Evolutionary conservation across 2,797 vertebrate genomes (phyloP).

Genomic region (Lithobates sylvaticus): DNA sequence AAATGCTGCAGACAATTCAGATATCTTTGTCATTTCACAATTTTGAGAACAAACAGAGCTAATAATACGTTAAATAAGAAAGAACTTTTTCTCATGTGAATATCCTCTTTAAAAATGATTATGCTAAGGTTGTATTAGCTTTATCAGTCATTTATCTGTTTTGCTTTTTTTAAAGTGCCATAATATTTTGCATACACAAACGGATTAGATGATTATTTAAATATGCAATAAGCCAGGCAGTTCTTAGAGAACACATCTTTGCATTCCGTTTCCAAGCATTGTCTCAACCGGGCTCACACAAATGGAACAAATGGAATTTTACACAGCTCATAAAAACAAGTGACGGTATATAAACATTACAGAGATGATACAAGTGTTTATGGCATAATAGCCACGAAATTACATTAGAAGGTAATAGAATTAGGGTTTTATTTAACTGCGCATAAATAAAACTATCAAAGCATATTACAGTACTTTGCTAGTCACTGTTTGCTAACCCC

Average conservation of each 20-base stretch:
- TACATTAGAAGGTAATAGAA: conserved; percentile 58
- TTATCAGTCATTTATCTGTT: background rate
- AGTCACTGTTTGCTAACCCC: conserved; percentile 9
- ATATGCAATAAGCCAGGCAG: background rate
- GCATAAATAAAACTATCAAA: conserved; percentile 53
- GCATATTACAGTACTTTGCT: conserved; percentile 9
- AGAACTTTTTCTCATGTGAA: background rate
- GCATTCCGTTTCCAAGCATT: conserved; percentile 76
- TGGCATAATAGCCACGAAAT: conserved; percentile 60
- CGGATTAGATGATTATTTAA: conserved; percentile 58
- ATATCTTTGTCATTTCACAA: background rate
- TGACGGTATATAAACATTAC: conserved; percentile 57
- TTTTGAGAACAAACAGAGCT: conserved; percentile 15
- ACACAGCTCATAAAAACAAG: conserved; percentile 57
- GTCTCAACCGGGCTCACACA: conserved; percentile 68
- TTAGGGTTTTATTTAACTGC: conserved; percentile 59
- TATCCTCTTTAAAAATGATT: background rate
- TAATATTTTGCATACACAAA: background rate
- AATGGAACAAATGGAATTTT: conserved; percentile 60
- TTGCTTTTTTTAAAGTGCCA: background rate
- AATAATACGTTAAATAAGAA: background rate
- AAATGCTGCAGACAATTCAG: background rate
- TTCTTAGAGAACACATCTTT: conserved; percentile 68
- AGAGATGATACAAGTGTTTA: conserved; percentile 56
- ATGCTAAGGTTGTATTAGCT: background rate